Evolutionary conservation across 2,888 invertebrate species (phyloP).

Genomic region (Zygothrica quintamaculata): DNA sequence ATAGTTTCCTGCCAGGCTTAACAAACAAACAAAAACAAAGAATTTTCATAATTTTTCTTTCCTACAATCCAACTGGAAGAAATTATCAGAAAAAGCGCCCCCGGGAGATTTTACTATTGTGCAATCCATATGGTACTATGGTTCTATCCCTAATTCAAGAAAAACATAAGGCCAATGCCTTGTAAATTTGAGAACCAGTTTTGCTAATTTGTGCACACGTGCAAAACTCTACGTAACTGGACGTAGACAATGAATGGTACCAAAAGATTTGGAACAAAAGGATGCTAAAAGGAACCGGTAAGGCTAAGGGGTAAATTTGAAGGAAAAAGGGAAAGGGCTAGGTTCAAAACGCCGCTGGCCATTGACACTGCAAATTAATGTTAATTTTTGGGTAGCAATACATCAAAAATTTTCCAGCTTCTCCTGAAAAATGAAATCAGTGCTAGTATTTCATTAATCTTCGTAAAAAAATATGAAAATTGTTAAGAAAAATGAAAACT

Average conservation of each 20-base stretch:
- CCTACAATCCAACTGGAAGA: constrained; percentile 58
- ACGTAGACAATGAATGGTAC: constrained; percentile 43
- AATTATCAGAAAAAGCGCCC: constrained; percentile 59
- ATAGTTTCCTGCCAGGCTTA: constrained; percentile 34
- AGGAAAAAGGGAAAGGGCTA: constrained; percentile 39
- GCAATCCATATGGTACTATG: constrained; percentile 30
- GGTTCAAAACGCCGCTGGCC: constrained; percentile 59
- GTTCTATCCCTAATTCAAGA: constrained; percentile 40
- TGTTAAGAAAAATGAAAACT: constrained; percentile 51
- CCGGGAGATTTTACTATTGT: constrained; percentile 39
- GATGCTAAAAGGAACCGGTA: constrained; percentile 53
- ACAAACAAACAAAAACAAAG: constrained; percentile 49
- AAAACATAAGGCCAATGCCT: constrained; percentile 52
- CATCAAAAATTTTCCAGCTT: constrained; percentile 57
- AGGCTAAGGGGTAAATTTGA: constrained; percentile 2
- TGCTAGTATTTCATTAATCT: constrained; percentile 66
- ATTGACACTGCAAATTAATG: constrained; percentile 77
- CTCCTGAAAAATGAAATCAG: constrained; percentile 16
- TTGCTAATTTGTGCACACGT: constrained; percentile 78
- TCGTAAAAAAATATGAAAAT: constrained; percentile 62
- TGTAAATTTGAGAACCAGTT: constrained; percentile 66
- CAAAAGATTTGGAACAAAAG: constrained; percentile 50
- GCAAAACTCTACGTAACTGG: constrained; percentile 60
- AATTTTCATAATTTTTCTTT: constrained; percentile 65
- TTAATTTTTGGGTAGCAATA: constrained; percentile 72